These are phyloP conservation scores for Idaea dimidiata DNA, from an alignment of 2,888 invertebrate species.

Conservation along the genomic window DNA sequence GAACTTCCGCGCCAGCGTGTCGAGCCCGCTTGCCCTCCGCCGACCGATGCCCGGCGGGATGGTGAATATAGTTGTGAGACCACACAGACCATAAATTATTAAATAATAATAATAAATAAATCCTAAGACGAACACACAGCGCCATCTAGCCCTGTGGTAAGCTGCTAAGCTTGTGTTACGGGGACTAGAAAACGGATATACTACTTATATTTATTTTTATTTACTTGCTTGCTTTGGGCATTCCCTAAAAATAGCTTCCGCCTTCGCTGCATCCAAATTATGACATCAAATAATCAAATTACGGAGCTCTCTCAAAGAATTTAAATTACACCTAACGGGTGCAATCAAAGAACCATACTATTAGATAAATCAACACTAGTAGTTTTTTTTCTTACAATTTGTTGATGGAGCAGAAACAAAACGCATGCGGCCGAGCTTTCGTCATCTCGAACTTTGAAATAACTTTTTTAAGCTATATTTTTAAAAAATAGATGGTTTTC, in stretches of 20 bases:
- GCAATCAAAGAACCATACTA: conserved; percentile 24
- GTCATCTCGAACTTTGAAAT: conserved; percentile 6
- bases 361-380: conserved; percentile 27
- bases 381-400: conserved; percentile 18
- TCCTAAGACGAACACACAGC: too few species aligned
- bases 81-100: too few species aligned
- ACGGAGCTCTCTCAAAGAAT: conserved; percentile 15
- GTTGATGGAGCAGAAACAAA: conserved; percentile 5
- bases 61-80: too few species aligned
- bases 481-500: conserved; percentile 40
- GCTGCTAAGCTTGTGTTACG: too few species aligned
- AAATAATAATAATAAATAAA: too few species aligned
- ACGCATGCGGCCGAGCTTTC: not conserved
- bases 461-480: conserved; percentile 27
- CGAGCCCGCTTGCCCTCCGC: too few species aligned
- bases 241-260: not conserved
- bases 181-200: too few species aligned
- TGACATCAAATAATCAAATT: conserved; percentile 22
- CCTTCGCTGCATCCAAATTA: not conserved
- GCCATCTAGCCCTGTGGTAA: too few species aligned
- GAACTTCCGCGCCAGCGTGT: too few species aligned
- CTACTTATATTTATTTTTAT: too few species aligned
- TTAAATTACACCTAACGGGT: conserved; percentile 26
- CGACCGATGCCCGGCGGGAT: too few species aligned
- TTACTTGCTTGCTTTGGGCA: too few species aligned